phyloP scores from a whole-genome alignment of 2,888 invertebrate species.

The Corythucha ciliata region DNA sequence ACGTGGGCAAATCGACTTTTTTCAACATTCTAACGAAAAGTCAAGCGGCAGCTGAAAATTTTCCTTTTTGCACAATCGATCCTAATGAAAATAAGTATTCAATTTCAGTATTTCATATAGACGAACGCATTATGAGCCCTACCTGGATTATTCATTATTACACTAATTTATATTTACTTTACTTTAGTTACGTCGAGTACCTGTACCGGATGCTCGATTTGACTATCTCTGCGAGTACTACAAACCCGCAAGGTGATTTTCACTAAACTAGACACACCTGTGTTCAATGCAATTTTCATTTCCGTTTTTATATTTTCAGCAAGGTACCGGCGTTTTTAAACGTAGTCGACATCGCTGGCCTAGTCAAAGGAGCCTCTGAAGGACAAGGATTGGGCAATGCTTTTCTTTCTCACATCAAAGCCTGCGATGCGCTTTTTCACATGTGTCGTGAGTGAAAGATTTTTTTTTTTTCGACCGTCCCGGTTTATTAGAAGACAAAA shows the following conservation, averaged over 20 bases:
- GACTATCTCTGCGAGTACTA: conserved; percentile 88
- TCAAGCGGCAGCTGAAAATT: conserved; percentile 95
- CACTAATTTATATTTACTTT: conserved; percentile 32
- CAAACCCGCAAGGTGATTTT: conserved; percentile 77
- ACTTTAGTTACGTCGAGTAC: conserved; percentile 74
- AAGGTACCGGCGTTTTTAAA: conserved; percentile 97
- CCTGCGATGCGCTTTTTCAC: conserved; percentile 97
- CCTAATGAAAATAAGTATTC: conserved; percentile 99
- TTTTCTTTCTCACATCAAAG: conserved; percentile 95
- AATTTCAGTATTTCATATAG: conserved; percentile 5
- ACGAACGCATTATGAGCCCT: not conserved
- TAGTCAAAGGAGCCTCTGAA: conserved; percentile 96
- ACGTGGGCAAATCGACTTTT: conserved; percentile 98
- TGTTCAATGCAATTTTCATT: not conserved
- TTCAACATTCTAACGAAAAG: conserved; percentile 99
- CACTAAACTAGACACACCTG: not conserved
- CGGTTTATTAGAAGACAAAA: not conserved
- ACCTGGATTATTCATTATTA: conserved; percentile 23
- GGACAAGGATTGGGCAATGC: conserved; percentile 98
- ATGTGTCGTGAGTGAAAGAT: conserved; percentile 74
- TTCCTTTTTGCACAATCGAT: conserved; percentile 99
- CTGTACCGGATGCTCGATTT: conserved; percentile 90
- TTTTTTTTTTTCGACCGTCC: not conserved
- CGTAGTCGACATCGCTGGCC: conserved; percentile 95
- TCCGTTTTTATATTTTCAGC: conserved; percentile 48